Evolutionary conservation across 2,113 vertebrate species (phyloP).

Genomic region (Otis tarda): DNA sequence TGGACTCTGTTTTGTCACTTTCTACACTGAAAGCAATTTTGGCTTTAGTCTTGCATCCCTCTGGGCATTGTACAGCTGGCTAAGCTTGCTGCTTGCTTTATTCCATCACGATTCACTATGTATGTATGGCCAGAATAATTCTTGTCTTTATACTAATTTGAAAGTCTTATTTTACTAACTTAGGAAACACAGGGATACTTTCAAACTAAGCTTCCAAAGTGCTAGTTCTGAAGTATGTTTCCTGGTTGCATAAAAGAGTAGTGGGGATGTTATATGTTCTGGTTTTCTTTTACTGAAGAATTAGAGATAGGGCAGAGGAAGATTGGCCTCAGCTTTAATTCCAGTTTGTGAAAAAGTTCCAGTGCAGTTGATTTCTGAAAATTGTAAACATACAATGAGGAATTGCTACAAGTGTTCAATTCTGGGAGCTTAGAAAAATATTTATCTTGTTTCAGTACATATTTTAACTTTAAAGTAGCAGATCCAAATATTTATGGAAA

Average conservation of each 20-base stretch:
- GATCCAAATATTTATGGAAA: neutral
- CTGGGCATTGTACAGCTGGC: neutral
- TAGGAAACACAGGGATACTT: neutral
- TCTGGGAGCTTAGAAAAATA: neutral
- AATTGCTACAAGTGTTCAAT: neutral
- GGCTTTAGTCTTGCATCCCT: neutral
- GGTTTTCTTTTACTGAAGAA: neutral
- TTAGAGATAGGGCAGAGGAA: neutral
- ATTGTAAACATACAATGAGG: neutral
- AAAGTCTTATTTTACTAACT: neutral
- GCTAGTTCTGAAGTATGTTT: neutral
- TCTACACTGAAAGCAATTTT: neutral
- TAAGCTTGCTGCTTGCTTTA: neutral
- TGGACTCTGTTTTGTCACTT: neutral
- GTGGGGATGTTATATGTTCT: neutral
- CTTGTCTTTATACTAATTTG: neutral
- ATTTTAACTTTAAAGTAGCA: neutral
- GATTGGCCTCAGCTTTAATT: neutral
- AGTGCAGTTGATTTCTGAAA: neutral
- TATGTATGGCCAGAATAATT: neutral
- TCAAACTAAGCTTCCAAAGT: neutral
- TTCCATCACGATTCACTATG: neutral
- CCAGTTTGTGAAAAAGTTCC: neutral
- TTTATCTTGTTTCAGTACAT: neutral
- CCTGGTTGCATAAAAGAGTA: neutral